Evolutionary conservation across 2,797 vertebrate genomes (phyloP).

Genomic region (Limosa lapponica): DNA sequence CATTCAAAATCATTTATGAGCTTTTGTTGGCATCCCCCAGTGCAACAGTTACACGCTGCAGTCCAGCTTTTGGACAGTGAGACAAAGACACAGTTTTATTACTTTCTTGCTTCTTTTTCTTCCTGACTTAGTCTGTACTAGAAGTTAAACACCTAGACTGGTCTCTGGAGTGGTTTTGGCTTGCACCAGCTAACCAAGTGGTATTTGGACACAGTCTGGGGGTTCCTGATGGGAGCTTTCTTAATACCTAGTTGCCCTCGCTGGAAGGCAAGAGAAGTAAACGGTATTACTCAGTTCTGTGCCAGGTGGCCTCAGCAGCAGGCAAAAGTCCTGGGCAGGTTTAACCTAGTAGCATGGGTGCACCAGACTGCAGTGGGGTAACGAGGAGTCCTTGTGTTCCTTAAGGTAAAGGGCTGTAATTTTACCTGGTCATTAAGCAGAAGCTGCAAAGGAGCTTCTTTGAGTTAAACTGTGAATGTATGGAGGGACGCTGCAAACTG

Average conservation of each 20-base stretch:
- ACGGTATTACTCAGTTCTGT: not conserved
- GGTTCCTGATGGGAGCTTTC: not conserved
- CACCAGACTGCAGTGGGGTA: not conserved
- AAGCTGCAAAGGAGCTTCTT: not conserved
- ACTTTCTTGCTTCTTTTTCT: not conserved
- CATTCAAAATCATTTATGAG: not conserved
- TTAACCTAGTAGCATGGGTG: not conserved
- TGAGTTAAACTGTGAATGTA: not conserved
- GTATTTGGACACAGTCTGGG: not conserved
- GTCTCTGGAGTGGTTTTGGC: not conserved
- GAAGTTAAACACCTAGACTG: not conserved
- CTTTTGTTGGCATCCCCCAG: not conserved
- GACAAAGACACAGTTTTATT: not conserved
- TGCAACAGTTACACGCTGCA: not conserved
- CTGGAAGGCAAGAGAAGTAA: not conserved
- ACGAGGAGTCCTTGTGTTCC: not conserved
- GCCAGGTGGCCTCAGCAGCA: not conserved
- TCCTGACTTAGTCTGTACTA: not conserved
- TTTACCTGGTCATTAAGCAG: not conserved
- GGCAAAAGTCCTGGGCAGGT: not conserved
- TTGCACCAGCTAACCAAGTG: not conserved
- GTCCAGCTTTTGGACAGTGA: not conserved
- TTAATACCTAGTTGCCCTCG: not conserved
- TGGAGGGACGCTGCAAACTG: not conserved
- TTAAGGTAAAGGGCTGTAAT: not conserved